These are phyloP conservation scores for Fregata magnificens DNA, from an alignment of 2,113 vertebrate genomes.

Conservation along the genomic window DNA sequence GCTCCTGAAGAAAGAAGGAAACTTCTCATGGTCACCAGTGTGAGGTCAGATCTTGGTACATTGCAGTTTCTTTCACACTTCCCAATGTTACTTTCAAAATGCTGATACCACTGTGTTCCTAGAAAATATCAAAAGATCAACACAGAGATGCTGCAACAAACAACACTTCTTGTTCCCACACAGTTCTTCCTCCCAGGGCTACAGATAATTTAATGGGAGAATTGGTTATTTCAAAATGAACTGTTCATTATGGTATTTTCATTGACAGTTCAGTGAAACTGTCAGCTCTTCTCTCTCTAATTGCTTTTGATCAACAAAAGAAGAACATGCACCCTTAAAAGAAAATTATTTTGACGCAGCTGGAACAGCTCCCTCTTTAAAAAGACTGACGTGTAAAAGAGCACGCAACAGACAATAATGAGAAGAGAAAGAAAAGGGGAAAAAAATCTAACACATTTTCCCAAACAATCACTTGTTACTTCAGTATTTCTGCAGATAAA, in stretches of 20 bases:
- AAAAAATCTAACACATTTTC: neutral
- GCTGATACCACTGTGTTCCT: neutral
- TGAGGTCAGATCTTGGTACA: neutral
- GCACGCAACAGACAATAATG: neutral
- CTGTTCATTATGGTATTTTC: constrained; percentile 21
- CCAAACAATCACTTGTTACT: neutral
- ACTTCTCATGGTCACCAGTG: neutral
- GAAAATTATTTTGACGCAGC: neutral
- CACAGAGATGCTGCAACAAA: neutral
- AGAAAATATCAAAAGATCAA: constrained; percentile 20
- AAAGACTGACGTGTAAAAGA: neutral
- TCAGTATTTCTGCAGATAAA: neutral
- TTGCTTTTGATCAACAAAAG: constrained; percentile 30
- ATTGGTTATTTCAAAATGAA: constrained; percentile 43
- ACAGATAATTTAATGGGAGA: constrained; percentile 35
- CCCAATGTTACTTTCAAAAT: neutral
- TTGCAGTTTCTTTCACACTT: neutral
- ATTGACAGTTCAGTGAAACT: constrained; percentile 52
- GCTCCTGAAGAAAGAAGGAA: neutral
- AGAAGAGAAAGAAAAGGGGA: neutral
- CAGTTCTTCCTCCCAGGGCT: neutral
- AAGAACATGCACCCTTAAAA: constrained; percentile 10
- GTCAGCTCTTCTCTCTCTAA: constrained; percentile 13
- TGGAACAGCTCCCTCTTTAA: neutral
- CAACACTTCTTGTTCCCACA: neutral